Conservation (phyloP, 2,888 invertebrate genomes). For the Dicycla oo region DNA sequence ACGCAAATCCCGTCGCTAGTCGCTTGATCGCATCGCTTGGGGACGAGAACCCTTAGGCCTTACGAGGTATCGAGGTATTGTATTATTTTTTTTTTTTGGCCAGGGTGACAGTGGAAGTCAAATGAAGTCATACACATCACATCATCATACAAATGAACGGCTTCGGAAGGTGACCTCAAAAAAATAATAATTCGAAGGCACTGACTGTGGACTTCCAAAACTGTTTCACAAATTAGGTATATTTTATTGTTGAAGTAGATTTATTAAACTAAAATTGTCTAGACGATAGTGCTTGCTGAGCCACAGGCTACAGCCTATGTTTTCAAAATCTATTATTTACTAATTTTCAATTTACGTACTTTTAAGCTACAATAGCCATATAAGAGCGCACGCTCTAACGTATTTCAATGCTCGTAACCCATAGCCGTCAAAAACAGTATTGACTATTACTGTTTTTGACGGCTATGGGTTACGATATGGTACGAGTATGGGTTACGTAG, state of each 20-base stretch:
- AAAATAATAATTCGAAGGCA: not conserved
- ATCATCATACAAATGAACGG: not conserved
- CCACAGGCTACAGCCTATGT: not conserved
- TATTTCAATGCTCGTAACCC: no score
- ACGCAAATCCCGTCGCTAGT: not conserved
- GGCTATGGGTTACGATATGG: no score
- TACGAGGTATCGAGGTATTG: not conserved
- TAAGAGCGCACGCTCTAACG: no score
- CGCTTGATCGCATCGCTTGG: not conserved
- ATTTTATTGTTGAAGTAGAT: not conserved
- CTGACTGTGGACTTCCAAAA: not conserved
- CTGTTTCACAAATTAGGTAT: not conserved
- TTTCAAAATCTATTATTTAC: not conserved
- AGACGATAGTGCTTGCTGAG: not conserved
- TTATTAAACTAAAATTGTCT: not conserved
- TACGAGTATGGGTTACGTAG: no score
- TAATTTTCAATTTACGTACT: no score
- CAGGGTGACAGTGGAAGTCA: not conserved
- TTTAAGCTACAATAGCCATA: no score
- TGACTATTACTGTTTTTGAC: no score
- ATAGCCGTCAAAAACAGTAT: no score
- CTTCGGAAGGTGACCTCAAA: not conserved
- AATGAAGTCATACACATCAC: not conserved
- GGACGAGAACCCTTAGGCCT: not conserved
- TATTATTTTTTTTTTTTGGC: not conserved